Evolutionary conservation across 2,113 vertebrate genomes (phyloP).

Genomic region (Hippocampus zosterae): DNA sequence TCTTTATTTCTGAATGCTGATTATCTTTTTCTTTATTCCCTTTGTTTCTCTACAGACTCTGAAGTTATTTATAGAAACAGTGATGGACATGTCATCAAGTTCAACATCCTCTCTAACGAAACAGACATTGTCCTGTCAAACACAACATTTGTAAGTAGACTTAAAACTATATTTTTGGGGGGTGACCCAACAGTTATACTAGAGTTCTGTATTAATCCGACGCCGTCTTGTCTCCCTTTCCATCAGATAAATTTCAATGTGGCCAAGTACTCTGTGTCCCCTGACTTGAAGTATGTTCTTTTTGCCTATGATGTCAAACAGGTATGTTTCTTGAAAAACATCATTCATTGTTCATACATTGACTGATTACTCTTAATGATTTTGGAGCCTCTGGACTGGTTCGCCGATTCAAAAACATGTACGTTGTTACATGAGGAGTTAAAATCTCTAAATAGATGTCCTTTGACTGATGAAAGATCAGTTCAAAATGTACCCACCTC

Average conservation of each 20-base stretch:
- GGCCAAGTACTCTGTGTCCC: slow-evolving; percentile 87
- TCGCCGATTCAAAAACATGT: not conserved
- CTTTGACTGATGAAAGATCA: not conserved
- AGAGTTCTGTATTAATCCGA: not conserved
- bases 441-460: not conserved
- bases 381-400: not conserved
- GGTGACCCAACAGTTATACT: not conserved
- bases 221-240: slow-evolving; percentile 8
- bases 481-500: not conserved
- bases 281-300: slow-evolving; percentile 91
- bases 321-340: slow-evolving; percentile 64
- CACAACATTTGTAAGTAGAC: slow-evolving; percentile 87
- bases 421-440: too few species aligned
- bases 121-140: slow-evolving; percentile 87
- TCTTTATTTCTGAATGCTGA: not conserved
- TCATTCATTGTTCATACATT: not conserved
- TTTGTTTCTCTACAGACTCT: slow-evolving; percentile 75
- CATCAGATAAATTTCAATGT: slow-evolving; percentile 90
- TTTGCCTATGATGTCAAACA: slow-evolving; percentile 94
- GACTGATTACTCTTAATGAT: not conserved
- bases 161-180: not conserved
- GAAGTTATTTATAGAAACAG: slow-evolving; percentile 89
- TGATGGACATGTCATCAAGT: slow-evolving; percentile 89
- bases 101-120: slow-evolving; percentile 87
- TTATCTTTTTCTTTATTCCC: slow-evolving; percentile 5